Conservation (phyloP, 2,797 vertebrate genomes). For the Phrynocephalus vlangalii region DNA sequence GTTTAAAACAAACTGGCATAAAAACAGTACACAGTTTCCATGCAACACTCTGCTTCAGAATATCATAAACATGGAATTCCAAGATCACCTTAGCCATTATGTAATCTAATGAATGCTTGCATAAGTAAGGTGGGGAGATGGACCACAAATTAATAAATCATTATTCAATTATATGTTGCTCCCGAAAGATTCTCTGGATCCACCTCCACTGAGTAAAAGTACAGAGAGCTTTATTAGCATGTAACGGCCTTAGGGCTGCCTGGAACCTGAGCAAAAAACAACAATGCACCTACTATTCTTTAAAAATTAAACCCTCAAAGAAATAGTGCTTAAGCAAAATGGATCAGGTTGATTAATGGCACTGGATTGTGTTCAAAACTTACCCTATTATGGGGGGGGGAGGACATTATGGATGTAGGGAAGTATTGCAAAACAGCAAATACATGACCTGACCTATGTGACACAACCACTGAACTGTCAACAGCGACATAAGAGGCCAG, state of each 20-base stretch:
- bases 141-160: slow-evolving; percentile 41
- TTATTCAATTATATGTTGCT: slow-evolving; percentile 51
- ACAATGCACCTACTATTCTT: neutral
- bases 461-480: neutral
- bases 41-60: neutral
- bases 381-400: neutral
- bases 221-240: neutral
- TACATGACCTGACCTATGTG: neutral
- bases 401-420: neutral
- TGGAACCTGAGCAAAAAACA: neutral
- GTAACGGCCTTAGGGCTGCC: neutral
- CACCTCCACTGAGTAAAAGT: slow-evolving; percentile 47
- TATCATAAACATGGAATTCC: slow-evolving; percentile 31
- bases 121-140: neutral
- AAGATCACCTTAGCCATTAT: slow-evolving; percentile 49
- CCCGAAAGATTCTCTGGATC: slow-evolving; percentile 47
- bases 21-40: neutral
- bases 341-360: neutral
- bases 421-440: neutral
- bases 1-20: neutral
- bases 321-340: neutral
- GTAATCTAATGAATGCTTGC: slow-evolving; percentile 13
- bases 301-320: neutral
- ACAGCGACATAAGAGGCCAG: neutral
- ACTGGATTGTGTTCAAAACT: neutral